Percentiles rank a stretch among this genome's conserved stretches.
These are phyloP conservation scores for Mizuhopecten yessoensis DNA, from an alignment of 1,140 invertebrate species.

Conservation along the genomic window DNA sequence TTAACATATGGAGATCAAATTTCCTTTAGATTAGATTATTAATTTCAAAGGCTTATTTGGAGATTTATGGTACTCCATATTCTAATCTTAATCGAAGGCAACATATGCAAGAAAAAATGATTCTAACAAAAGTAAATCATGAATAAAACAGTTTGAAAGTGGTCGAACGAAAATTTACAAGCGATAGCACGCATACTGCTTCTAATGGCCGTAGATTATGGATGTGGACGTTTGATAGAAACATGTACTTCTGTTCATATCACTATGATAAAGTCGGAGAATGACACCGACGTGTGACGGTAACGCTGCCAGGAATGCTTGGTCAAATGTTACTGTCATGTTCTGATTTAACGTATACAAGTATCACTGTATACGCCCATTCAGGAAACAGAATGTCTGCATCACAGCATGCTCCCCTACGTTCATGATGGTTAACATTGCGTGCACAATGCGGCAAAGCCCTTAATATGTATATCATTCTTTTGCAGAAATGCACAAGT, in stretches of 20 bases:
- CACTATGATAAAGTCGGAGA: not conserved
- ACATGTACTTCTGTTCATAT: not conserved
- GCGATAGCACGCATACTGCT: too few species aligned
- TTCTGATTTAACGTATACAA: not conserved
- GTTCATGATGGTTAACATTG: not conserved
- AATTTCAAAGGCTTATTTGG: too few species aligned
- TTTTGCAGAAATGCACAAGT: not conserved
- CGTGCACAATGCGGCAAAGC: not conserved
- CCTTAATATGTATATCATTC: too few species aligned
- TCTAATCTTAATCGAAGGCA: too few species aligned
- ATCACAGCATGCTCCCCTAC: not conserved
- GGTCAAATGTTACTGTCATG: conserved; percentile 7
- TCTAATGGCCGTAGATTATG: too few species aligned
- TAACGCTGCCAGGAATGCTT: not conserved
- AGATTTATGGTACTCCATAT: too few species aligned
- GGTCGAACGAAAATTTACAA: too few species aligned
- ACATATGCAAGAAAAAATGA: not conserved
- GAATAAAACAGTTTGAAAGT: too few species aligned
- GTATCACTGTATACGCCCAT: not conserved
- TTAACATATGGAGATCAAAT: too few species aligned
- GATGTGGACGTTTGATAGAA: not conserved
- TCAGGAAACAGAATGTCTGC: not conserved
- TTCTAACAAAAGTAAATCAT: too few species aligned
- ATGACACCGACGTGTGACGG: not conserved
- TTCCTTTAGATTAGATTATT: too few species aligned